Base-by-base conservation (phyloP, 2,113 vertebrate species). In the Pelodiscus sinensis region DNA sequence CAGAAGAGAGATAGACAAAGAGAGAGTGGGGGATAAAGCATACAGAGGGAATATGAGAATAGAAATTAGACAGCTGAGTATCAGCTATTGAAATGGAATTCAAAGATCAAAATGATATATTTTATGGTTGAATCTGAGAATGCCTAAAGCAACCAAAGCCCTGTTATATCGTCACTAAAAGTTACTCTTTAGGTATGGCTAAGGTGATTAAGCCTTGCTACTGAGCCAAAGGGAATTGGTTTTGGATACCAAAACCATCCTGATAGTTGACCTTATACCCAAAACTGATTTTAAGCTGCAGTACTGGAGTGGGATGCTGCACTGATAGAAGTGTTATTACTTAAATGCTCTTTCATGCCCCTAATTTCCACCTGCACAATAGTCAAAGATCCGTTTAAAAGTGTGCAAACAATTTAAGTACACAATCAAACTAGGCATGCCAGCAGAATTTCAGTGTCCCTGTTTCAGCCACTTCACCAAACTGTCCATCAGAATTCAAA, bases 291-390 rank as follows among this genome's bases (percentile, higher is more conserved):
- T 82, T 80, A 92, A 54, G 38, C 87, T 90, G 50, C 54, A 80
- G 14, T 78, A 27, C 79, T 82, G 82, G 50, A 90, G 87, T 58
- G 88, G 79, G 51, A 38, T 81, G 75, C 87, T 56, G 85, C 85
- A 88, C 9, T 58, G 14, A 58, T 90, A 68, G 62, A 65, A 92
- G 24, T 71, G 14, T 27, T 24, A 58, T 58, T 25, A 24, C 50
- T 90, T 95, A 86, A 86, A 95, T 88, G 5, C 35, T 92, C 29
- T 94, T 79, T 91, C 86, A 0, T 25, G 57, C 0, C 0, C 65
- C 21, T 93, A 86, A 88, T 62, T 88, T 71, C 86, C 90, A 82
- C 90, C 90, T 95, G 91, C 95, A 92, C 55, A 84, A 65, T 85
- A 91, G 38, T 82, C 87, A 85, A 25, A 95, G 79, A 80, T 55